Evolutionary conservation across 2,113 vertebrate genomes (phyloP).

Genomic region (Antechinus flavipes): DNA sequence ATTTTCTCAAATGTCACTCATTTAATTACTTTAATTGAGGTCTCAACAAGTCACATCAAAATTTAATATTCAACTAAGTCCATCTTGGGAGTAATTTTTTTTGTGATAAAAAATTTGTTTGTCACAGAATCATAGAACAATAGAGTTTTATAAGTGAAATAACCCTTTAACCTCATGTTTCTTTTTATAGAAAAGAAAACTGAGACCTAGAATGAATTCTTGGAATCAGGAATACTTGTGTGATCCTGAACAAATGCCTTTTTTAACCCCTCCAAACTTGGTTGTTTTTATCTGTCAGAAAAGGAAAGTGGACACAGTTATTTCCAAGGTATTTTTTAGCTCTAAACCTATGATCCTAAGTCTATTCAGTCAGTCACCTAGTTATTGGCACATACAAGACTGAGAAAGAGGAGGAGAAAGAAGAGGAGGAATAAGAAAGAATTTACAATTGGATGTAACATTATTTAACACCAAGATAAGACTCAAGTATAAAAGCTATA

Average conservation of each 20-base stretch:
- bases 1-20: background rate
- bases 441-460: background rate
- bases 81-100: background rate
- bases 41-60: background rate
- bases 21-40: background rate
- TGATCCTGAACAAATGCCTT: background rate
- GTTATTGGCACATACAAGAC: background rate
- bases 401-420: background rate
- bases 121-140: background rate
- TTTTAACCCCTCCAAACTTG: background rate
- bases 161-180: background rate
- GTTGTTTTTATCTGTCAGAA: background rate
- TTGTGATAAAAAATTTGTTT: too few species aligned
- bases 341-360: background rate
- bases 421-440: background rate
- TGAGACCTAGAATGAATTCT: background rate
- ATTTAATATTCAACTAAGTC: background rate
- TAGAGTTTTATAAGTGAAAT: background rate
- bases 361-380: background rate
- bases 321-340: background rate
- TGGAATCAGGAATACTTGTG: background rate
- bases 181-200: background rate
- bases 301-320: background rate
- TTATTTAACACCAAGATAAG: slow-evolving; percentile 51
- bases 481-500: slow-evolving; percentile 20